Evolutionary conservation across 2,888 invertebrate genomes (phyloP), one percentile per base, ranked within the genome.

Genomic region (Keiferia lycopersicella): DNA sequence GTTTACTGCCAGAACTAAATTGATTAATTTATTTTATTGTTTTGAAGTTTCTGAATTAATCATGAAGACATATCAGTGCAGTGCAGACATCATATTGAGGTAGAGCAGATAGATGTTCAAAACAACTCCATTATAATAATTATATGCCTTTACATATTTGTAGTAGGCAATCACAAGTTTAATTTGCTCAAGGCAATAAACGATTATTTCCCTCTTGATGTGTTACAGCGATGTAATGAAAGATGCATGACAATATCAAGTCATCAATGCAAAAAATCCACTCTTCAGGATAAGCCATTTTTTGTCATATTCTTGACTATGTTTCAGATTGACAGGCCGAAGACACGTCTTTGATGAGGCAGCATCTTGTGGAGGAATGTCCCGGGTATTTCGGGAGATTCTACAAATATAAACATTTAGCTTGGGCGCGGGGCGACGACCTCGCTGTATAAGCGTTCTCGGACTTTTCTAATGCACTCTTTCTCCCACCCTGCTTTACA

Each of bases 361-460:
- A 72, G 74, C 69, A 72, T 72, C 67, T 65, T 64, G 69, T 26
- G 22, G 50, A 48, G 61, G 60, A 60, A 60, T 60, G 60, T 20
- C 70, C 68, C 69, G 67, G 62, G 67, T 76, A 76, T 77, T 75
- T 74, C 70, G 69, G 74, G 73, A 58, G 67, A 72, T 74, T 72
- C 75, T 68, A 74, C 72, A 71, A 77, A 78, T 76, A 80, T 76
- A 80, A 79, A 81, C 75, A 77, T 70, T 72, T 67, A 14, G 16
- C 30, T 39, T 39, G 53, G 58, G 61, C 41, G 39, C 63, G 20
- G 63, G 20, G 48, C 57, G 51, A 45, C 57, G 63, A 63, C 61
- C 63, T n/a, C 22, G 8, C 22, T 39, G 62, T 53, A 34, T 62
- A 61, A 62, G 39, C 61, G 62, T 58, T 56, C 45, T 12, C 53